These are phyloP conservation scores for Cotesia chilonis DNA, from an alignment of 1,140 invertebrate genomes.

Conservation along the genomic window DNA sequence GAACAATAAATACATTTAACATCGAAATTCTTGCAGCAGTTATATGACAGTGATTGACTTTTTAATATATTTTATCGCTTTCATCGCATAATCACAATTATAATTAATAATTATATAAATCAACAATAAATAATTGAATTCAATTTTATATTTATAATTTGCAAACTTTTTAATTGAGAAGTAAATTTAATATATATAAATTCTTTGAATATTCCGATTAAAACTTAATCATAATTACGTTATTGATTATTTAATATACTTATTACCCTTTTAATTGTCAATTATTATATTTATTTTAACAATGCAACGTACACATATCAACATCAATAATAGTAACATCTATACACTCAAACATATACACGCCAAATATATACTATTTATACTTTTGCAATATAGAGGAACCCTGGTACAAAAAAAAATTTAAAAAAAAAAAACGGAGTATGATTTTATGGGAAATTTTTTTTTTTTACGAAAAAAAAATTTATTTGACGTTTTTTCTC, in stretches of 20 bases:
- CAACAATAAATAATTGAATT: background rate
- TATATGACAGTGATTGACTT: background rate
- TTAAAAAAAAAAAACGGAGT: no score
- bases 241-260: background rate
- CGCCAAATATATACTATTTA: background rate
- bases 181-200: no score
- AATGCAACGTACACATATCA: constrained; percentile 37
- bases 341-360: constrained; percentile 38
- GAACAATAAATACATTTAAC: constrained; percentile 24
- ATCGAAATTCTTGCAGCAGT: background rate
- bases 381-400: no score
- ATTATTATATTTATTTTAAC: constrained; percentile 14
- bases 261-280: constrained; percentile 13
- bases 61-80: background rate
- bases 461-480: no score
- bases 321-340: constrained; percentile 40
- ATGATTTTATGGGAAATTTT: no score
- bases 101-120: no score
- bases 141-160: no score
- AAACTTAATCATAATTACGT: constrained; percentile 13
- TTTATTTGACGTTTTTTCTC: no score
- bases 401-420: background rate
- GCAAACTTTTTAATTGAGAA: no score
- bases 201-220: no score
- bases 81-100: no score